These are phyloP conservation scores for Oncopodura yosiiana DNA, from an alignment of 1,140 invertebrate genomes.

Conservation along the genomic window DNA sequence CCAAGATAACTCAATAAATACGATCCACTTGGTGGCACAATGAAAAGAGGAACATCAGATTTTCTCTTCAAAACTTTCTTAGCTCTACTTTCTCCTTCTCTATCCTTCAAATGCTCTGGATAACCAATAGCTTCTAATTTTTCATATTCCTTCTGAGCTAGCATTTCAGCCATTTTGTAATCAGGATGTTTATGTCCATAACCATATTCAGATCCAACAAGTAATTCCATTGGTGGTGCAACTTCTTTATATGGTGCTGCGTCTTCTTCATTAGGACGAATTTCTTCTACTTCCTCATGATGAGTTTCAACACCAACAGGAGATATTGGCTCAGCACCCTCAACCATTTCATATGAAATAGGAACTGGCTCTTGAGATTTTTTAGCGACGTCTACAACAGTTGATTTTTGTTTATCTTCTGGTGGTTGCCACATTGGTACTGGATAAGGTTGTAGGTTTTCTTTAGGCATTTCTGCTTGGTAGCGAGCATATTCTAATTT, in stretches of 20 bases:
- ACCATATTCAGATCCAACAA: constrained; percentile 14
- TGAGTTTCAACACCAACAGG: no score
- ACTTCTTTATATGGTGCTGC: constrained; percentile 13
- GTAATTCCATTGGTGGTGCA: constrained; percentile 20
- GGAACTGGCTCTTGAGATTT: constrained; percentile 18
- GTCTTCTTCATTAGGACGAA: background rate
- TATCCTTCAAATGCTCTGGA: constrained; percentile 22
- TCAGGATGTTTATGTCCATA: constrained; percentile 30
- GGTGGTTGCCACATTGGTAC: background rate
- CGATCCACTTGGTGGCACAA: constrained; percentile 22
- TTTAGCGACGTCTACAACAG: no score
- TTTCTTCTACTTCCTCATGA: background rate
- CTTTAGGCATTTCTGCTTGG: background rate
- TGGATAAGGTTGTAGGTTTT: constrained; percentile 17
- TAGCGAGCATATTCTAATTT: background rate
- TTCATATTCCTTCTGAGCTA: constrained; percentile 32
- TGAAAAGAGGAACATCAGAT: constrained; percentile 11
- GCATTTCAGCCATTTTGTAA: constrained; percentile 26
- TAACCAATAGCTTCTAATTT: constrained; percentile 25
- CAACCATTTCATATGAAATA: constrained; percentile 26
- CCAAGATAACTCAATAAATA: constrained; percentile 15
- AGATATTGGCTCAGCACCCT: background rate
- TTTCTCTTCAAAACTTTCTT: constrained; percentile 8
- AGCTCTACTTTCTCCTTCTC: background rate
- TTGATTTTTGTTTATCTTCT: background rate